Evolutionary conservation across 2,888 invertebrate species (phyloP), one percentile per base, ranked within the genome.

Genomic region (Sphaerophoria taeniata): DNA sequence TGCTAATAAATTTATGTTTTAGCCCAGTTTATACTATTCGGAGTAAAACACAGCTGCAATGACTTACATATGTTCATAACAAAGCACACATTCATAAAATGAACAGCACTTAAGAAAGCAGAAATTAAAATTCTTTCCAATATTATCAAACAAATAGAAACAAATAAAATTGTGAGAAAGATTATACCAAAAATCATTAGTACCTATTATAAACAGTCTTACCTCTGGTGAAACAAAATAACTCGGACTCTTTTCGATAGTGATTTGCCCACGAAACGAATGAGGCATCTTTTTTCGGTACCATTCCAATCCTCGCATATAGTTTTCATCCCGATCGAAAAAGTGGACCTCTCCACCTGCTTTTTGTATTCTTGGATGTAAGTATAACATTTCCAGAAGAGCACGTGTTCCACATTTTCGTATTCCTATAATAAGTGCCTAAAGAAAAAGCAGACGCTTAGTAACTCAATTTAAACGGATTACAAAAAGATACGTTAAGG

Each of bases 361-460:
- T 90, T 97, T 97, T 91, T 97, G 97, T 76, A 98, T 96, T 93
- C 96, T 95, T 12, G 97, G 97, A 93, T 99, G 99, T 65, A 99
- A 94, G 91, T 98, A 97, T 69, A 99, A 93, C 96, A 99, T 99
- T 93, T 99, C 99, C 71, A 99, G 94, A 6, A 99, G 94, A 0
- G 99, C 99, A 74, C 99, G 93, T 0, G 99, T 99, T 24, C 99
- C 99, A 90, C 98, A 98, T 93, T 99, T 99, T 89, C 98, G 94
- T 36, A 98, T 98, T 65, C 99, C 99, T 88, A 99, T 96, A 90
- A 99, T 98, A 88, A 98, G 94, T 49, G 97, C 96, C 94, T 96
- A 79, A 45, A 39, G 71, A 70, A 70, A 55, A 63, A 58, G 51
- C 63, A 77, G 6, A 63, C 4, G 56, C 24, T 63, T 72, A 47